Evolutionary conservation across 2,888 invertebrate genomes (phyloP).

Genomic region (Andrena haemorrhoa): DNA sequence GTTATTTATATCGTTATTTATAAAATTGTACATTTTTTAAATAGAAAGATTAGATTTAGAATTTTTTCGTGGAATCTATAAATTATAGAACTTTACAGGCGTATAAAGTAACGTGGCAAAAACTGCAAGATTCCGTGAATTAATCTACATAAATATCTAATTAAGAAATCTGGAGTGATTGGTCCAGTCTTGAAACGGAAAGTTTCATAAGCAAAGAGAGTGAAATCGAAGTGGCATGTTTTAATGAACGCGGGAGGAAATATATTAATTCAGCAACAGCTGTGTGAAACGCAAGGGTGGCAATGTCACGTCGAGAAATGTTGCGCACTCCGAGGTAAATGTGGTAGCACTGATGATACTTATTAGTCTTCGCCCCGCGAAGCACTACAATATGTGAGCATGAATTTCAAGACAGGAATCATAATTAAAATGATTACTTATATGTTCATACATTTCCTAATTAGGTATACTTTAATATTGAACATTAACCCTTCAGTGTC

Average conservation of each 20-base stretch:
- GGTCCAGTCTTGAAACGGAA: no score
- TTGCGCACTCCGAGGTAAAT: not conserved
- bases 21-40: no score
- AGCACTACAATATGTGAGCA: not conserved
- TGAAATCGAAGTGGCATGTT: not conserved
- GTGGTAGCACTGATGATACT: not conserved
- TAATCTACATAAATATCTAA: not conserved
- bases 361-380: not conserved
- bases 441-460: no score
- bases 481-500: no score
- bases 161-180: not conserved
- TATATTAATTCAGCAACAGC: not conserved
- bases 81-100: no score
- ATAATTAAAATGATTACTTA: no score
- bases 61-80: no score
- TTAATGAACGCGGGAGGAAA: not conserved
- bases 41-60: no score
- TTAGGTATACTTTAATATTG: no score
- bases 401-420: not conserved
- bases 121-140: no score
- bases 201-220: not conserved
- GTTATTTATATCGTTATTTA: no score
- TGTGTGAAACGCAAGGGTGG: not conserved
- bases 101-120: no score
- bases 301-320: slow-evolving; percentile 4